Base-by-base conservation (phyloP, 2,797 vertebrate genomes). In the Bovichtus diacanthus region DNA sequence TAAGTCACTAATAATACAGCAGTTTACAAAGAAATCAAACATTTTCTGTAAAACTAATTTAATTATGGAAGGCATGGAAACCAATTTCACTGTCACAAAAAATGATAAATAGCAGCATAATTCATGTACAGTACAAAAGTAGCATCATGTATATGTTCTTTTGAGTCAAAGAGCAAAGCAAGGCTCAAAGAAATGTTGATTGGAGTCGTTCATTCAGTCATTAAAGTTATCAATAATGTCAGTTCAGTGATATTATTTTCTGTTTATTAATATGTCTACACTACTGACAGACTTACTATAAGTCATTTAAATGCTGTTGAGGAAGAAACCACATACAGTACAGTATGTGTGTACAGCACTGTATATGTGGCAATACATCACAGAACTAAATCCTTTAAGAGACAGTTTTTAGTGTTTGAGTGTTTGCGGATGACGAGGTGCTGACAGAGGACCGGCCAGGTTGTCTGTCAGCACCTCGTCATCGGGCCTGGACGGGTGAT, bases 401-500 rank as follows among this genome's bases (percentile, higher is more conserved):
- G n/a, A n/a, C n/a, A n/a, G n/a, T n/a, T n/a, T n/a, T n/a, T n/a
- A n/a, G n/a, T n/a, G n/a, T n/a, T n/a, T n/a, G 31, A 34, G 31
- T 34, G 31, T 34, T 34, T 34, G 1, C 31, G 34, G 31, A 34
- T n/a, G n/a, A n/a, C n/a, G n/a, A n/a, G n/a, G n/a, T n/a, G n/a
- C n/a, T n/a, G n/a, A n/a, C n/a, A n/a, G n/a, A n/a, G n/a, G n/a
- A n/a, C n/a, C n/a, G n/a, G n/a, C n/a, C n/a, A n/a, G n/a, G n/a
- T n/a, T n/a, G n/a, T 43, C 34, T 7, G 38, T 72, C 55, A 11
- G 21, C 21, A 11, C 58, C n/a, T n/a, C n/a, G n/a, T n/a, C n/a
- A n/a, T n/a, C n/a, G n/a, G n/a, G n/a, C n/a, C n/a, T 23, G 10
- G 59, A 70, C 21, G 41, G 44, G 44, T 80, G 66, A 83, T 61